phyloP scores from a whole-genome alignment of 2,113 vertebrate genomes.

The Leptosomus discolor region DNA sequence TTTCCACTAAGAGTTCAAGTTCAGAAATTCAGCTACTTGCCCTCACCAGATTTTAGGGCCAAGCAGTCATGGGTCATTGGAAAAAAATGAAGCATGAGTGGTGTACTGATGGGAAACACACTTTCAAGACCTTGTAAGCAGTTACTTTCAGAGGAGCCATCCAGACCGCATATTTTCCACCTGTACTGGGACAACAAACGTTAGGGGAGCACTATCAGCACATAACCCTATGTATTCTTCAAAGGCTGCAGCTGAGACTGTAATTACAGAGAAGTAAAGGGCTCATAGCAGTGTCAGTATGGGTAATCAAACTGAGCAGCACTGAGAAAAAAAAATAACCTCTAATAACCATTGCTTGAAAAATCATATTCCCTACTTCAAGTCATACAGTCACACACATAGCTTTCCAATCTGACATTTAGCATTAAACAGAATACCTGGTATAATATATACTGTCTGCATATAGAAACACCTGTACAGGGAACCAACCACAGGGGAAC shows the following conservation, averaged over 20 bases:
- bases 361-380: background rate
- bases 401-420: background rate
- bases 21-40: background rate
- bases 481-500: background rate
- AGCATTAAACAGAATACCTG: background rate
- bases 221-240: background rate
- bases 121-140: background rate
- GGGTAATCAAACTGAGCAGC: background rate
- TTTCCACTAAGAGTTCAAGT: background rate
- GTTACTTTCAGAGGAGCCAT: background rate
- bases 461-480: background rate
- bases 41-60: background rate
- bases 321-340: no score
- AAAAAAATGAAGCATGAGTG: background rate
- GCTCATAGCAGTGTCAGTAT: accelerated
- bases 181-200: accelerated
- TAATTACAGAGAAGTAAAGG: background rate
- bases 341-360: background rate
- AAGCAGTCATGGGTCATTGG: background rate
- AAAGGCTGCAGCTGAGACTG: background rate
- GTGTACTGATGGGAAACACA: background rate
- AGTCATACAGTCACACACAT: background rate
- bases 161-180: background rate
- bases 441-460: background rate
- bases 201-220: background rate